Base-by-base conservation (phyloP, 1,140 invertebrate species). In the Pseudobourletiella spinata region DNA sequence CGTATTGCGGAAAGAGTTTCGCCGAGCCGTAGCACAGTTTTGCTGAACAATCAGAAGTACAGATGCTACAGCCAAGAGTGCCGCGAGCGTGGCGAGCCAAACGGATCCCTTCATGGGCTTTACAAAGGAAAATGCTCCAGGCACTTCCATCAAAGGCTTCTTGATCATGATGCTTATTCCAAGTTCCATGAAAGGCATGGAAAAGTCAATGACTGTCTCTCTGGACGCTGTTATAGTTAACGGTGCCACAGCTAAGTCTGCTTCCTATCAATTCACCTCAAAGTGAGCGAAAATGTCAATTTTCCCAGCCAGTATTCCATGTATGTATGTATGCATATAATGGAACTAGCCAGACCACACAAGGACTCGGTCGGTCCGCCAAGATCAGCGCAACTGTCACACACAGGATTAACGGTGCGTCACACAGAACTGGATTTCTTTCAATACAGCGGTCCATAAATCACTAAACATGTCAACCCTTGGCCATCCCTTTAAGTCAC, bases 141-240 rank as follows among this genome's bases (percentile, higher is more conserved):
- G 76, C 66, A 81, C 79, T 65, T 80, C 75, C 62, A 82, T 81
- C 65, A 80, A 78, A 4, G 83, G 83, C 68, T 81, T 83, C 72
- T 84, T 84, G 55, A 86, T 84, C 75, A 86, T 80, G 61, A 86
- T 85, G 60, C 79, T 81, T 66, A 86, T 85, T 22, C 52, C 52
- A 4, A 84, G 76, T 50, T 83, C 83, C 76, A 86, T 82, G 73
- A 84, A 86, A 30, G 84, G 84, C 72, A 84, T 84, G 14, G 81
- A 82, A 62, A 72, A 73, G 72, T 85, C 84, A 29, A 86, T 81
- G 14, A 83, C 82, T 64, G 82, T 75, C 74, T 86, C 84, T 26
- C 84, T 61, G 18, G 78, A 71, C 71, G 78, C 74, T 24, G 81
- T 85, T 59, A 85, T 85, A 30, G 84, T 85, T 44, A 85, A 72